phyloP scores from a whole-genome alignment of 92 coral and sea anemone genomes.

The Pocillopora grandis region DNA sequence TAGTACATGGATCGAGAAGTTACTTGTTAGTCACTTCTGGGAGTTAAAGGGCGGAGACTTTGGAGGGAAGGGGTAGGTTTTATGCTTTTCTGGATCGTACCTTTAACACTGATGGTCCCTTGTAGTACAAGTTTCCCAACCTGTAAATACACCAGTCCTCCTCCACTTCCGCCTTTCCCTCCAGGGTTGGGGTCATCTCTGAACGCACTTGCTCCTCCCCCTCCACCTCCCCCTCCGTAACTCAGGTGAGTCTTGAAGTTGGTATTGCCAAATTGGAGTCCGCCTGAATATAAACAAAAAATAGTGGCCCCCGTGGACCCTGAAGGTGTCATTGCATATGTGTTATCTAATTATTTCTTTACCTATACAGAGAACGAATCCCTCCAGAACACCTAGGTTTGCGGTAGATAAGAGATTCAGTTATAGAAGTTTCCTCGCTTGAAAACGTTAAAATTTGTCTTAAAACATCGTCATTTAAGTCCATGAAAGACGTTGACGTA shows the following conservation, averaged over 20 bases:
- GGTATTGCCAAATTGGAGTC: conserved; percentile 54
- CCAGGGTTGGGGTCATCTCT: conserved; percentile 37
- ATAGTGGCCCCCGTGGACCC: background rate
- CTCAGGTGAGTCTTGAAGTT: conserved; percentile 44
- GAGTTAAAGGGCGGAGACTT: background rate
- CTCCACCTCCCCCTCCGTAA: conserved; percentile 74
- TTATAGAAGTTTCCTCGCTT: too few species aligned
- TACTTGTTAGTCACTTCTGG: too few species aligned
- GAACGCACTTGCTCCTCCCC: conserved; percentile 62
- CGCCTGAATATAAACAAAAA: conserved; percentile 25
- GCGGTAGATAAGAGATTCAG: too few species aligned
- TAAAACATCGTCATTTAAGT: too few species aligned
- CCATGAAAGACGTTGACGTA: too few species aligned
- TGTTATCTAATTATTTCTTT: too few species aligned
- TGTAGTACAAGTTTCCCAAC: conserved; percentile 40
- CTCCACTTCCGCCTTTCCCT: conserved; percentile 68
- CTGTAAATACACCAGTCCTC: conserved; percentile 62
- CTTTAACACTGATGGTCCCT: conserved; percentile 36
- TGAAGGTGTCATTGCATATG: background rate
- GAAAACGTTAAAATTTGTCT: too few species aligned
- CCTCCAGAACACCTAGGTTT: too few species aligned
- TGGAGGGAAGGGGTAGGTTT: background rate
- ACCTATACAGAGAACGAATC: too few species aligned
- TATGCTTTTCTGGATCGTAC: background rate
- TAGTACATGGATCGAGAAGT: too few species aligned